Base-by-base conservation (phyloP, 2,888 invertebrate genomes). In the Rhagium mordax region DNA sequence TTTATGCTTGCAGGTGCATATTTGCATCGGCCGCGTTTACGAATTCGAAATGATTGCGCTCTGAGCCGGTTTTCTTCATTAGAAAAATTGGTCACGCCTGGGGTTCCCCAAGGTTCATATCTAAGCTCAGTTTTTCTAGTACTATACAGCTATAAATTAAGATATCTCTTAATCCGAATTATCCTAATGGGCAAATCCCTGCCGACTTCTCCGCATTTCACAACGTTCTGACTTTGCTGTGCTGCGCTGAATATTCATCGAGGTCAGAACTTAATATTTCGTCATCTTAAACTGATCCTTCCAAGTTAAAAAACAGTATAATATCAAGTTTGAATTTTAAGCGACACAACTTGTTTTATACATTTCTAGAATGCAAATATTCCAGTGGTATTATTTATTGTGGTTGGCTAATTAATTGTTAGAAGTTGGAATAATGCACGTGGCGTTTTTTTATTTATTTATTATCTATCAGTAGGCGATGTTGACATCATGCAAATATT, bases 181-280 rank as follows among this genome's bases (percentile, higher is more conserved):
- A 55, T 55, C 27, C 55, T 21, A 24, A 24, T 24, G 27, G 1
- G 20, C 27, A 55, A 55, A 55, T 62, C 7, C 24, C 21, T 15
- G 20, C 61, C 13, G 21, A 24, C 21, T 13, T 21, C 47, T 13
- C 48, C 13, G 18, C 3, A 4, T 41, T 62, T 48, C 47, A 48
- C 48, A 62, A 41, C 47, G 41, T 62, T 62, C 15, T 47, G 47
- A 41, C 60, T 29, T 61, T 61, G 65, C 20, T 53, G 62, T 33
- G 29, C 16, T 65, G 51, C 61, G 60, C 69, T 76, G 76, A 71
- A 76, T 76, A 74, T 76, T 74, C 71, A 76, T 76, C 74, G 76
- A 76, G 76, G 76, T 74, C 76, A 71, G 60, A 70, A 41, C 62
- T 70, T 29, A 74, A 64, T 53, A 74, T 76, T 74, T 72, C 72